Percentiles rank a stretch among this genome's conserved stretches.
These are phyloP conservation scores for Xanthostigma xanthostigma DNA, from an alignment of 2,888 invertebrate species.

Conservation along the genomic window DNA sequence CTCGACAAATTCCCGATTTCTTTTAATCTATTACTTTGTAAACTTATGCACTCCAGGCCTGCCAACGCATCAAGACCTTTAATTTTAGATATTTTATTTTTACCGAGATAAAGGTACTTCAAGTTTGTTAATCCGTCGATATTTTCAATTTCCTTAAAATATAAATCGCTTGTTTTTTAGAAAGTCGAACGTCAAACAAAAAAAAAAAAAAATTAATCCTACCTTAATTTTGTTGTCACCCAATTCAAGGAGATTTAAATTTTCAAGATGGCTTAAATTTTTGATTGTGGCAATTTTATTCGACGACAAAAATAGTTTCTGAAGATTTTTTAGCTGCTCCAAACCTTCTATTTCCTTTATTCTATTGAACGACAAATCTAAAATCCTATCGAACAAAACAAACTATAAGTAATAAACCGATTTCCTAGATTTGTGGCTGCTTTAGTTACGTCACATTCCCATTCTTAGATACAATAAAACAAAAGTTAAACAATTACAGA, in stretches of 20 bases:
- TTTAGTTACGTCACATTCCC: background rate
- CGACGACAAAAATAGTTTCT: constrained; percentile 76
- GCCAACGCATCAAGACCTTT: constrained; percentile 60
- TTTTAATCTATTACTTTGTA: constrained; percentile 81
- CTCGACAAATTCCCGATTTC: constrained; percentile 75
- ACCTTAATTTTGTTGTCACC: constrained; percentile 89
- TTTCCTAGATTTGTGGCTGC: background rate
- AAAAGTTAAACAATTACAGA: constrained; percentile 4
- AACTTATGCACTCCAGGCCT: constrained; percentile 63
- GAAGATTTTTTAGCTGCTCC: constrained; percentile 54
- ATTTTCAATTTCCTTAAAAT: constrained; percentile 69
- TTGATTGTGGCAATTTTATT: constrained; percentile 81
- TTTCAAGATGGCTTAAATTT: constrained; percentile 65
- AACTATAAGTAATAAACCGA: constrained; percentile 3
- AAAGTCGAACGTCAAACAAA: constrained; percentile 7
- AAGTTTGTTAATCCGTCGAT: constrained; percentile 60
- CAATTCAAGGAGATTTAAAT: constrained; percentile 74
- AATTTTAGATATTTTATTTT: constrained; percentile 85
- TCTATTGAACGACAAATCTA: constrained; percentile 94
- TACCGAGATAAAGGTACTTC: constrained; percentile 74
- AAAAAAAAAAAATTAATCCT: constrained; percentile 18
- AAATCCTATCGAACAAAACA: constrained; percentile 40
- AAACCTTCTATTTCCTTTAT: constrained; percentile 76
- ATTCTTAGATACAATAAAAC: constrained; percentile 4
- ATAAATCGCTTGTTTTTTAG: constrained; percentile 4